These are phyloP conservation scores for Caenorhabditis imperialis DNA, from an alignment of 2,888 invertebrate species.

Conservation along the genomic window DNA sequence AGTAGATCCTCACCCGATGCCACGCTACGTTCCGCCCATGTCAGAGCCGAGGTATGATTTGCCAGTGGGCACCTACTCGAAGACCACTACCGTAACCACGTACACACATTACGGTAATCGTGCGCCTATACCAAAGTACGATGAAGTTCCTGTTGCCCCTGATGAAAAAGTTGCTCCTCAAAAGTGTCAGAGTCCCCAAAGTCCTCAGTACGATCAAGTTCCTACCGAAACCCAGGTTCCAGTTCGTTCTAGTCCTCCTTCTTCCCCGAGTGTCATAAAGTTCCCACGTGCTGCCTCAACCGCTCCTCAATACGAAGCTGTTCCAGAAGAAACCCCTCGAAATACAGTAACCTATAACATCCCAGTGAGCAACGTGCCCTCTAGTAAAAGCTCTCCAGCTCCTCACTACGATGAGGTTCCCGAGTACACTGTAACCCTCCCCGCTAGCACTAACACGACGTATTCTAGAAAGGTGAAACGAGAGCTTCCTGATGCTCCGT, in stretches of 20 bases:
- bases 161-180: too few species aligned
- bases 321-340: neutral
- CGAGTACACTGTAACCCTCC: too few species aligned
- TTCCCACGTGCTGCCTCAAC: neutral
- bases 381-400: too few species aligned
- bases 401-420: conserved; percentile 7
- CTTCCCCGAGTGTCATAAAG: too few species aligned
- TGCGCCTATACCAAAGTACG: conserved; percentile 3
- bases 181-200: neutral
- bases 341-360: too few species aligned
- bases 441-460: too few species aligned
- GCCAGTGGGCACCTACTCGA: conserved; percentile 20
- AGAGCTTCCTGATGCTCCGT: too few species aligned
- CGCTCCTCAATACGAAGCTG: neutral
- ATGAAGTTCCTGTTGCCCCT: conserved; percentile 10
- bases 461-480: too few species aligned
- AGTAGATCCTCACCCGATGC: conserved; percentile 26
- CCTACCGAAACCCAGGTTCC: neutral
- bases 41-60: conserved; percentile 19
- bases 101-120: neutral
- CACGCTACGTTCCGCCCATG: conserved; percentile 43
- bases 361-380: too few species aligned
- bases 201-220: conserved; percentile 1
- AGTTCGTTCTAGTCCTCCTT: too few species aligned
- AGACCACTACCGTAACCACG: neutral